Percentiles rank a stretch among this genome's conserved stretches.
phyloP scores from a whole-genome alignment of 2,113 vertebrate species.

The Neolamprologus ventralis region DNA sequence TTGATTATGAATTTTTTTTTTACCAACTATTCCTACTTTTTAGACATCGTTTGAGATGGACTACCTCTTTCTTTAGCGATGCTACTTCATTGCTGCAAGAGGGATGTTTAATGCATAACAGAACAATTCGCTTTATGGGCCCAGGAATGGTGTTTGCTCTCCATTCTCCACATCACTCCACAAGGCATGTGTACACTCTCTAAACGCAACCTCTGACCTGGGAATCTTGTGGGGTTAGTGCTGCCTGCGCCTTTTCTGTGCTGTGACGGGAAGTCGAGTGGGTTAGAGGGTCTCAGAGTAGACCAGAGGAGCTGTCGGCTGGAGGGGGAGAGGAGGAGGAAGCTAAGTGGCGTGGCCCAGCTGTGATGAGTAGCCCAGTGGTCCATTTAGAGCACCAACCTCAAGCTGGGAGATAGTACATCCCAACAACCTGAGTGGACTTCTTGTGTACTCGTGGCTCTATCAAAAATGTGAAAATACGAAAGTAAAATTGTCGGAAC shows the following conservation, averaged over 20 bases:
- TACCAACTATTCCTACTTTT: not conserved
- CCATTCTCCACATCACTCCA: not conserved
- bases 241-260: constrained; percentile 28
- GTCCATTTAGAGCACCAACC: constrained; percentile 61
- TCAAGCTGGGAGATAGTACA: constrained; percentile 44
- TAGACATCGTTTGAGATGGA: not conserved
- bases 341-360: constrained; percentile 65
- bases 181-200: constrained; percentile 22
- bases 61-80: not conserved
- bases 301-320: constrained; percentile 18
- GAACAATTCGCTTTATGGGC: not conserved
- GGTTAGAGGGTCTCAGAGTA: constrained; percentile 33
- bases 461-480: constrained; percentile 39
- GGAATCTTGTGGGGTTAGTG: constrained; percentile 47
- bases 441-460: not conserved
- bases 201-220: constrained; percentile 51
- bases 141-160: not conserved
- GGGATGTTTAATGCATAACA: not conserved
- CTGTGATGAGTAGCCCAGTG: constrained; percentile 57
- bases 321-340: constrained; percentile 26
- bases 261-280: constrained; percentile 66
- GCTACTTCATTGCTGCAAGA: not conserved
- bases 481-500: constrained; percentile 34
- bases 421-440: constrained; percentile 27
- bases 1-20: not conserved